phyloP scores from a whole-genome alignment of 2,113 vertebrate genomes.

The Limanda limanda region DNA sequence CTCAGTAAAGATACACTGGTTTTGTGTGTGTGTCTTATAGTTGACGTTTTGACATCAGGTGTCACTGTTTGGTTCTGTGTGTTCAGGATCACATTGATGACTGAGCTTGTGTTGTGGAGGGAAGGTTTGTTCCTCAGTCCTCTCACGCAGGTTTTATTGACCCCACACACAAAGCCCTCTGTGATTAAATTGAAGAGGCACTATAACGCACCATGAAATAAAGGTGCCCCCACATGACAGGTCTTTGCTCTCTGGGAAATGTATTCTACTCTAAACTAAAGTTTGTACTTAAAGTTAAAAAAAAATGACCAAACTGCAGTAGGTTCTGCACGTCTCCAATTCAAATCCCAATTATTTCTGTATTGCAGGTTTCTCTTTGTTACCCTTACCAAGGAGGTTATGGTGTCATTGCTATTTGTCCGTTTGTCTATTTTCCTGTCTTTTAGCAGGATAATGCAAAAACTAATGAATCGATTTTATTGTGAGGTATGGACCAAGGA shows the following conservation, averaged over 20 bases:
- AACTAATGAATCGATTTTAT: too few species aligned
- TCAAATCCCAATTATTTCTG: neutral
- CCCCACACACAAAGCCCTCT: constrained; percentile 52
- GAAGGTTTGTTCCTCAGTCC: constrained; percentile 49
- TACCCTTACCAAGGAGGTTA: too few species aligned
- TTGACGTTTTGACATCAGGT: constrained; percentile 26
- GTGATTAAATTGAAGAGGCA: constrained; percentile 68
- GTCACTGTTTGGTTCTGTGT: constrained; percentile 10
- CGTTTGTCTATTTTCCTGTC: too few species aligned
- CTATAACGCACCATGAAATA: constrained; percentile 69
- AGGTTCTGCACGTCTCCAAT: neutral
- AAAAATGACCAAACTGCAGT: neutral
- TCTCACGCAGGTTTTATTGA: constrained; percentile 64
- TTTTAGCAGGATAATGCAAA: too few species aligned
- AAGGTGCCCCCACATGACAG: constrained; percentile 48
- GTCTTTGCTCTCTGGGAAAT: constrained; percentile 31
- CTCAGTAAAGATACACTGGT: constrained; percentile 17
- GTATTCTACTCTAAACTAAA: constrained; percentile 24
- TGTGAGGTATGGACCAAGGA: too few species aligned
- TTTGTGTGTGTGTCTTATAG: constrained; percentile 3
- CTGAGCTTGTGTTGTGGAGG: neutral
- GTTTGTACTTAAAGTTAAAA: neutral
- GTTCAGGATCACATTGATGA: constrained; percentile 19
- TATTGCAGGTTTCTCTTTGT: too few species aligned
- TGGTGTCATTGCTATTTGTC: too few species aligned